These are phyloP conservation scores for Trogon surrucura DNA, from an alignment of 2,113 vertebrate genomes.

Conservation along the genomic window DNA sequence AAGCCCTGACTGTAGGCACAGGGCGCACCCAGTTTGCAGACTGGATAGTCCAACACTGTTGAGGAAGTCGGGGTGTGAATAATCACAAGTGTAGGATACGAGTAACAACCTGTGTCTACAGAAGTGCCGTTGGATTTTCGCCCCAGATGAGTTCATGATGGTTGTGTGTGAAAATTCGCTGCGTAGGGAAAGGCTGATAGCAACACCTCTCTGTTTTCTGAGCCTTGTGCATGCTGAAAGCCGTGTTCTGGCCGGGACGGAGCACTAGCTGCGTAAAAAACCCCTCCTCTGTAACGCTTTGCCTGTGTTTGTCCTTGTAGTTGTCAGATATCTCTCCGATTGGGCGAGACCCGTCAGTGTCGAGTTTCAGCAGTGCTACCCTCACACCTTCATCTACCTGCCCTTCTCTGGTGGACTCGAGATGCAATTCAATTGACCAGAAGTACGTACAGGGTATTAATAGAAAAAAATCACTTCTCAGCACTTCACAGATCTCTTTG, in stretches of 20 bases:
- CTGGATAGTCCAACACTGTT: background rate
- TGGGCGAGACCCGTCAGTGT: slow-evolving; percentile 90
- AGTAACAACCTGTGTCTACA: background rate
- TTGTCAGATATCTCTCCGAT: slow-evolving; percentile 94
- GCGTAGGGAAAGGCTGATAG: background rate
- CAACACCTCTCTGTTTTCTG: background rate
- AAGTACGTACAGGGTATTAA: slow-evolving; percentile 78
- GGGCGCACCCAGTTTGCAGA: background rate
- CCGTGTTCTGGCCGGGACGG: background rate
- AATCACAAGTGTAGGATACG: background rate
- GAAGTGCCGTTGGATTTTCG: background rate
- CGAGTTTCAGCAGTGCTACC: slow-evolving; percentile 97
- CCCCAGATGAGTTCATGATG: background rate
- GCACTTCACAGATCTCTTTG: background rate
- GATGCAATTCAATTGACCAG: slow-evolving; percentile 89
- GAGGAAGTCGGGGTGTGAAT: background rate
- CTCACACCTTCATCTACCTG: slow-evolving; percentile 99
- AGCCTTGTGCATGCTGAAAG: background rate
- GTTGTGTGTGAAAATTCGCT: background rate
- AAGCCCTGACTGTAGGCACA: background rate
- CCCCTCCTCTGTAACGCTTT: accelerated
- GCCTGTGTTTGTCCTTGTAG: slow-evolving; percentile 60
- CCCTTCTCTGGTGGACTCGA: slow-evolving; percentile 91
- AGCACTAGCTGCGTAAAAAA: accelerated
- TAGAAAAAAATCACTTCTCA: background rate